Base-by-base conservation (phyloP, 2,797 vertebrate species). In the Alca torda region DNA sequence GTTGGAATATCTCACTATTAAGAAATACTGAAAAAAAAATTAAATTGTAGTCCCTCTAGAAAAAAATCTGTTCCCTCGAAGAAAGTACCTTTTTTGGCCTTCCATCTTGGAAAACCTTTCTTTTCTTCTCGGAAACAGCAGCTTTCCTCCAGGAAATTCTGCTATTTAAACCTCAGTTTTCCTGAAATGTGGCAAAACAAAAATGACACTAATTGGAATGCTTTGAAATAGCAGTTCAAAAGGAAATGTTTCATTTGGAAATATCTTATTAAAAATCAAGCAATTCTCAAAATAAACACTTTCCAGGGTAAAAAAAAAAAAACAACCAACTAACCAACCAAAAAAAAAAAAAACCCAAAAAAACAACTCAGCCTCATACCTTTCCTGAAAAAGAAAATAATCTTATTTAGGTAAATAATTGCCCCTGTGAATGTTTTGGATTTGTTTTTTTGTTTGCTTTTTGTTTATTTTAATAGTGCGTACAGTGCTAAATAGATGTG, bases 81-180 rank as follows among this genome's bases (percentile, higher is more conserved):
- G 25, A 60, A 70, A 82, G 13, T 41, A 9, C 0, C 0, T 1
- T 45, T 69, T 80, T 78, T 87, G 3, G 17, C 17, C 1, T 75
- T 79, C 23, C 9, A 23, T 39, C 30, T 59, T 51, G n/a, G 53
- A 78, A 87, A 84, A 64, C 7, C 0, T 75, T 90, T 53, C 5
- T 25, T 88, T 0, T 59, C 3, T 25, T 61, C 17, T 87, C 56
- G 14, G 28, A 90, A 85, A 46, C 8, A 54, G 21, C 0, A 1
- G 3, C 3, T 83, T 5, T 84, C 10, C 60, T 69, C 5, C 57
- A 83, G 17, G 20, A 81, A 81, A 56, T 69, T 81, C 17, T 74
- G 8, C 8, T 74, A 54, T 81, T 69, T 61, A 70, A 91, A 46
- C 18, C 2, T 75, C 25, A 33, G 5, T 78, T 89, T 92, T 90